phyloP scores from a whole-genome alignment of 1,140 invertebrate genomes.

The Drosophila triauraria region DNA sequence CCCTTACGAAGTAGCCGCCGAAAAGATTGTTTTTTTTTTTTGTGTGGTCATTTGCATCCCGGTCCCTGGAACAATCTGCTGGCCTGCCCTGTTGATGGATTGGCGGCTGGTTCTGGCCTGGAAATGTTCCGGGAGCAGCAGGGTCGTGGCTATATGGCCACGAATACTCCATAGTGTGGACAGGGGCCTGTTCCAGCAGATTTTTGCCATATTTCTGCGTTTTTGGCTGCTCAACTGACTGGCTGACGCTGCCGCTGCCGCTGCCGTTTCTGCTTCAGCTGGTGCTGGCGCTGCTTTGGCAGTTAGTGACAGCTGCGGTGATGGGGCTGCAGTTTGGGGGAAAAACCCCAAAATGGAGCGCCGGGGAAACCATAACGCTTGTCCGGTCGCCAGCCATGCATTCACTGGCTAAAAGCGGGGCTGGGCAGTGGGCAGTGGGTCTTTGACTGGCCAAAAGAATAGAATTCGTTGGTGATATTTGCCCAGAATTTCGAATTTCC shows the following conservation, averaged over 20 bases:
- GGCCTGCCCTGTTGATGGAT: slow-evolving; percentile 65
- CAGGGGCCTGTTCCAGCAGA: slow-evolving; percentile 28
- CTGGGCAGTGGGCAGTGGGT: background rate
- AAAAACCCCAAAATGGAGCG: slow-evolving; percentile 29
- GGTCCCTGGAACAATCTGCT: slow-evolving; percentile 68
- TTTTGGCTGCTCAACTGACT: slow-evolving; percentile 47
- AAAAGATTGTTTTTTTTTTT: slow-evolving; percentile 23
- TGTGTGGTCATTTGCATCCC: slow-evolving; percentile 63
- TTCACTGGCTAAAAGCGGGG: slow-evolving; percentile 19
- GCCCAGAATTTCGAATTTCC: slow-evolving; percentile 16
- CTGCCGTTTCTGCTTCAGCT: slow-evolving; percentile 17
- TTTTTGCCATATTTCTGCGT: slow-evolving; percentile 58
- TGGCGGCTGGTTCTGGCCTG: slow-evolving; percentile 60
- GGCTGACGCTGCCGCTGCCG: slow-evolving; percentile 16
- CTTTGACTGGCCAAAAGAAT: slow-evolving; percentile 32
- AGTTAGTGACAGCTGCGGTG: slow-evolving; percentile 81
- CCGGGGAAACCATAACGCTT: slow-evolving; percentile 36
- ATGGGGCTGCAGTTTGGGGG: slow-evolving; percentile 39
- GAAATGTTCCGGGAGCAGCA: slow-evolving; percentile 18
- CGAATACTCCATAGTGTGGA: slow-evolving; percentile 14
- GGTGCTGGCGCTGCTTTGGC: slow-evolving; percentile 45
- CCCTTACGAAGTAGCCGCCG: background rate
- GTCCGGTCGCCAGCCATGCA: slow-evolving; percentile 28
- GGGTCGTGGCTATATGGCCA: background rate
- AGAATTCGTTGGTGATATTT: slow-evolving; percentile 22